phyloP scores from a whole-genome alignment of 2,888 invertebrate genomes.

The Acronicta aceris region DNA sequence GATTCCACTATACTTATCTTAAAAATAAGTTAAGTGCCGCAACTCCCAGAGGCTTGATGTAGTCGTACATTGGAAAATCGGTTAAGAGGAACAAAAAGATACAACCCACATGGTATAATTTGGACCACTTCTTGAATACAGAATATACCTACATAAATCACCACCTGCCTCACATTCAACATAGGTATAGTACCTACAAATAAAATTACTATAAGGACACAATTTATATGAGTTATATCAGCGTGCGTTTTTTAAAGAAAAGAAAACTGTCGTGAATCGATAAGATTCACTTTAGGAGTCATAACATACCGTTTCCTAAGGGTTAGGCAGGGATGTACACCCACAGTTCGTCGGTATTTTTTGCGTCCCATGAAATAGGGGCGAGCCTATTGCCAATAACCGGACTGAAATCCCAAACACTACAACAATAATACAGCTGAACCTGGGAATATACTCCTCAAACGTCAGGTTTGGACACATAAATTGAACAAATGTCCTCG shows the following conservation, averaged over 20 bases:
- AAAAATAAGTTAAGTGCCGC: no score
- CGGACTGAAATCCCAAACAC: no score
- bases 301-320: no score
- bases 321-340: no score
- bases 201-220: neutral
- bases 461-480: slow-evolving; percentile 16
- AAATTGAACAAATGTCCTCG: slow-evolving; percentile 23
- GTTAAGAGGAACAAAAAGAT: slow-evolving; percentile 39
- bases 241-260: slow-evolving; percentile 2
- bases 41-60: slow-evolving; percentile 61
- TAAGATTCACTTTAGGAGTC: no score
- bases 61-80: slow-evolving; percentile 63
- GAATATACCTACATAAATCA: slow-evolving; percentile 17
- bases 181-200: slow-evolving; percentile 4
- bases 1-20: no score
- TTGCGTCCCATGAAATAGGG: no score
- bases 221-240: neutral
- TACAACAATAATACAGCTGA: no score
- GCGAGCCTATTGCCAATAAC: no score
- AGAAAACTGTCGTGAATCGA: no score
- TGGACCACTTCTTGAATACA: slow-evolving; percentile 15
- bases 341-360: no score
- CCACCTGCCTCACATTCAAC: slow-evolving; percentile 8
- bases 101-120: slow-evolving; percentile 9
- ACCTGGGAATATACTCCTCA: slow-evolving; percentile 27